Evolutionary conservation across 2,888 invertebrate species (phyloP).

Genomic region (Diploptera punctata): DNA sequence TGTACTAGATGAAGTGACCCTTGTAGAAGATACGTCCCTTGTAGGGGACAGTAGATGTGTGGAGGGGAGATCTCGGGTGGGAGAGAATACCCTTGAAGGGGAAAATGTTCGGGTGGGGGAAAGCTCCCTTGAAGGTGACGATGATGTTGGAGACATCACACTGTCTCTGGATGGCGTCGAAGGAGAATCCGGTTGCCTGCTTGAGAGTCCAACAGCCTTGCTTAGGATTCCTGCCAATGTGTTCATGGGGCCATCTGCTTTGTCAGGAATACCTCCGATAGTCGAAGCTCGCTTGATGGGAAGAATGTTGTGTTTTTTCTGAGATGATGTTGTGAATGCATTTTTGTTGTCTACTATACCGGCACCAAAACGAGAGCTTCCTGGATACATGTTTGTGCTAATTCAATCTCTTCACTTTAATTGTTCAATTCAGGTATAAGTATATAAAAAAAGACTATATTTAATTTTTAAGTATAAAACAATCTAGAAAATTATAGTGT

Average conservation of each 20-base stretch:
- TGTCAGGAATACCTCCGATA: slow-evolving; percentile 23
- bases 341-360: slow-evolving; percentile 26
- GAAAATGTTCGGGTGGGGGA: slow-evolving; percentile 23
- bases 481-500: too few relatives aligned
- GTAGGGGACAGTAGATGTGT: slow-evolving; percentile 14
- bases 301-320: neutral
- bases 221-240: neutral
- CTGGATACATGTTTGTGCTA: slow-evolving; percentile 21
- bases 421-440: too few relatives aligned
- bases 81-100: slow-evolving; percentile 11
- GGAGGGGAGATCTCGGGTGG: neutral
- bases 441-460: too few relatives aligned
- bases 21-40: neutral
- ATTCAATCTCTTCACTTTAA: too few relatives aligned
- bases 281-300: slow-evolving; percentile 31
- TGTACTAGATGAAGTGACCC: slow-evolving; percentile 1
- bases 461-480: too few relatives aligned
- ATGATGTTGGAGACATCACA: slow-evolving; percentile 13
- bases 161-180: neutral
- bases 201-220: neutral
- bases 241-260: neutral
- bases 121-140: neutral
- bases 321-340: neutral
- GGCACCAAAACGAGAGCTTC: slow-evolving; percentile 28
- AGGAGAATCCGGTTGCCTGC: neutral